phyloP scores from a whole-genome alignment of 2,888 invertebrate species.

The Drosophila nigricruria region DNA sequence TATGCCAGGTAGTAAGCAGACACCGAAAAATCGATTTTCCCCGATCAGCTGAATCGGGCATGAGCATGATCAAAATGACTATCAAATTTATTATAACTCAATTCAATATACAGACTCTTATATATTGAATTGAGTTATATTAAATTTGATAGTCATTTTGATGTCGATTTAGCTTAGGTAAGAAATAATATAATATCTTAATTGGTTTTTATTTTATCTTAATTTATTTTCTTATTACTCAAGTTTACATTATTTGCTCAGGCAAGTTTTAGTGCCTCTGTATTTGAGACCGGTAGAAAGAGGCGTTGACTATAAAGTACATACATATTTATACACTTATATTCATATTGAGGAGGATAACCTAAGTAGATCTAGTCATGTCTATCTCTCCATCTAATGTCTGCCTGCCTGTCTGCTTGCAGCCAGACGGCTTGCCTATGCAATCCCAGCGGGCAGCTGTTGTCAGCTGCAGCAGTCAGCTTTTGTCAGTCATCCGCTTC shows the following conservation, averaged over 20 bases:
- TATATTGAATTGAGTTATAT: not conserved
- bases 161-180: not conserved
- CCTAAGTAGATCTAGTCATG: not conserved
- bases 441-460: not conserved
- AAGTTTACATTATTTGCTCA: not conserved
- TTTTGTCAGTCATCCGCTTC: conserved; percentile 51
- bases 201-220: not conserved
- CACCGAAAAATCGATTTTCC: not conserved
- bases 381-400: not conserved
- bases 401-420: not conserved
- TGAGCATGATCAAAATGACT: too few relatives aligned
- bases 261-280: not conserved
- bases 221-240: not conserved
- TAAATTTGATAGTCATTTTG: not conserved
- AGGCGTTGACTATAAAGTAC: not conserved
- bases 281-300: too few relatives aligned
- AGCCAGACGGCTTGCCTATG: not conserved
- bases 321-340: not conserved
- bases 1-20: not conserved
- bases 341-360: not conserved
- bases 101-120: too few relatives aligned
- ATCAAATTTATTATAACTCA: too few relatives aligned
- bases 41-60: not conserved
- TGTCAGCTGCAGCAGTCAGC: conserved; percentile 47
- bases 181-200: not conserved